phyloP scores from a whole-genome alignment of 2,888 invertebrate species.

The Hybos culiciformis region DNA sequence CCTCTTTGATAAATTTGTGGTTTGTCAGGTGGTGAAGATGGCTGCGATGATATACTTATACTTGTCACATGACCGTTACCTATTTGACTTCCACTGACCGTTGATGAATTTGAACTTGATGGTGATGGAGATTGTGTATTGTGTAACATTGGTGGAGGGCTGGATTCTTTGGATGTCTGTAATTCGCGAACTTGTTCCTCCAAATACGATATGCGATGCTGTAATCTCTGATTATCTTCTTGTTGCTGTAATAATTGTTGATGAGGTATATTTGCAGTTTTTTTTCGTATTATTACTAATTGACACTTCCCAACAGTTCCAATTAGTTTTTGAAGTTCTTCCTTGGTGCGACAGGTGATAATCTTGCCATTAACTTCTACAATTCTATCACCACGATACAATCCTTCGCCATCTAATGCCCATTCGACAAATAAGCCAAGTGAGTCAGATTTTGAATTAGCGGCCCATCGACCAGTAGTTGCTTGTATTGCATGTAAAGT shows the following conservation, averaged over 20 bases:
- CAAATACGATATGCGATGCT: slow-evolving; percentile 76
- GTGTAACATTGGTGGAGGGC: background rate
- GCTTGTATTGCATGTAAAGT: slow-evolving; percentile 54
- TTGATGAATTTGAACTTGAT: background rate
- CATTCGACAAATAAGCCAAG: slow-evolving; percentile 64
- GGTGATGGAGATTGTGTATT: background rate
- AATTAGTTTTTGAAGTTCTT: slow-evolving; percentile 55
- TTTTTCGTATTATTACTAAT: slow-evolving; percentile 31
- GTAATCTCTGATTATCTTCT: slow-evolving; percentile 68
- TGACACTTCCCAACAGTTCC: slow-evolving; percentile 35
- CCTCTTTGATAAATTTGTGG: slow-evolving; percentile 64
- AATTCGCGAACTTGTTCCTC: slow-evolving; percentile 70
- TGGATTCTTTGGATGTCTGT: slow-evolving; percentile 35
- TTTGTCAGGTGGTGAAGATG: slow-evolving; percentile 40
- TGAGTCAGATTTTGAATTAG: slow-evolving; percentile 49
- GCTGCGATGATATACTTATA: slow-evolving; percentile 49
- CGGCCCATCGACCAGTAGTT: slow-evolving; percentile 57
- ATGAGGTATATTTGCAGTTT: slow-evolving; percentile 27
- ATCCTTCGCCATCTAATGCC: slow-evolving; percentile 62
- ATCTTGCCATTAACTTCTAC: slow-evolving; percentile 71
- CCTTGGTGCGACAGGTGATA: slow-evolving; percentile 52
- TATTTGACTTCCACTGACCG: background rate
- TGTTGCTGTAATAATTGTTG: slow-evolving; percentile 37
- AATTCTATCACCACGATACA: slow-evolving; percentile 60
- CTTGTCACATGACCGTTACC: slow-evolving; percentile 45